Percentiles rank a stretch among this genome's conserved stretches.
phyloP scores from a whole-genome alignment of 2,888 invertebrate genomes.

The Drepana falcataria region DNA sequence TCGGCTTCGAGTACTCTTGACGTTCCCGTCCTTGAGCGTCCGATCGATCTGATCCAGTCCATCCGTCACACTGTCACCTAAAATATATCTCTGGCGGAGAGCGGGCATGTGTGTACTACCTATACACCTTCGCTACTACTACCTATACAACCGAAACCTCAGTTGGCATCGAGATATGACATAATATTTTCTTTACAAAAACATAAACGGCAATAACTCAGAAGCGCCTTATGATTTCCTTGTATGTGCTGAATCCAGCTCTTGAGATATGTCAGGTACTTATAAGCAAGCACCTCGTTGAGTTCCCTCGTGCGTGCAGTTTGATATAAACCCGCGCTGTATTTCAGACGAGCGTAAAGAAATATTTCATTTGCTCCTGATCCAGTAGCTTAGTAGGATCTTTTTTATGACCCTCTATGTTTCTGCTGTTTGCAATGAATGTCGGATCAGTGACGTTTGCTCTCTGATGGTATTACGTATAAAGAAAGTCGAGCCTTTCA shows the following conservation, averaged over 20 bases:
- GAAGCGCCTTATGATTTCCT: conserved; percentile 1
- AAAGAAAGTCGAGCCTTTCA: no score
- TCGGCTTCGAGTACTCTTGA: no score
- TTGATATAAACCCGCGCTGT: conserved; percentile 39
- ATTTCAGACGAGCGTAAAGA: conserved; percentile 42
- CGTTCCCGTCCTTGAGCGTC: no score
- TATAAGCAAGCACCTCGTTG: conserved; percentile 34
- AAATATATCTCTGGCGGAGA: no score
- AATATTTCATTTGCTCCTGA: conserved; percentile 61
- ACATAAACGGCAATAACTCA: neutral
- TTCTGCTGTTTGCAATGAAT: conserved; percentile 53
- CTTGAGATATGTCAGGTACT: conserved; percentile 36
- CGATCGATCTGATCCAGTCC: no score
- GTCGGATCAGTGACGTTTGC: conserved; percentile 35
- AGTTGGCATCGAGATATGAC: neutral
- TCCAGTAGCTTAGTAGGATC: conserved; percentile 52
- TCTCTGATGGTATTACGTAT: conserved; percentile 29
- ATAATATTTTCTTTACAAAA: neutral
- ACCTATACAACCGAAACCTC: neutral
- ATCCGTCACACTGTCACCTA: no score
- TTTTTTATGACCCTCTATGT: conserved; percentile 55
- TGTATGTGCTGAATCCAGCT: conserved; percentile 36
- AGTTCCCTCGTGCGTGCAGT: conserved; percentile 44
- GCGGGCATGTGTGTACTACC: no score
- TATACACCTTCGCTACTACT: neutral